phyloP scores from a whole-genome alignment of 1,140 invertebrate genomes.

The Hetaerina americana region DNA sequence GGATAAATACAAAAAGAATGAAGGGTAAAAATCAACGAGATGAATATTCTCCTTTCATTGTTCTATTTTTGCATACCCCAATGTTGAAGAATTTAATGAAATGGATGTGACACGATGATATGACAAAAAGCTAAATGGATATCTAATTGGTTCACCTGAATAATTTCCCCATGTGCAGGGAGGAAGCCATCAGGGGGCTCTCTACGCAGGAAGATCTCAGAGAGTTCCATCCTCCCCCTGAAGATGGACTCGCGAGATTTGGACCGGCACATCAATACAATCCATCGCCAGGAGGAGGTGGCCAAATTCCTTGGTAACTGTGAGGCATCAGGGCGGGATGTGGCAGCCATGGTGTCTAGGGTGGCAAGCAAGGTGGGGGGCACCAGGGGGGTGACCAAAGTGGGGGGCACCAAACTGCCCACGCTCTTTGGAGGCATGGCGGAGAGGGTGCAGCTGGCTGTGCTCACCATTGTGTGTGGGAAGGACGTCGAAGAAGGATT shows the following conservation, averaged over 20 bases:
- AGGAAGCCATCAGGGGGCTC: not conserved
- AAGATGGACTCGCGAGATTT: conserved; percentile 50
- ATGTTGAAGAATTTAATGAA: too few relatives aligned
- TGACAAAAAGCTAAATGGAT: too few relatives aligned
- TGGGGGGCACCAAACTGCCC: conserved; percentile 28
- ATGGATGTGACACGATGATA: too few relatives aligned
- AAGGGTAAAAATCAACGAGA: too few relatives aligned
- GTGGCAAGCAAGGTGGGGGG: conserved; percentile 17
- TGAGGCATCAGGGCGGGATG: conserved; percentile 34
- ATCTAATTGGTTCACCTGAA: too few relatives aligned
- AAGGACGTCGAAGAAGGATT: conserved; percentile 51
- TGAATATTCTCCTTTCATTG: too few relatives aligned
- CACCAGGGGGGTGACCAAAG: not conserved
- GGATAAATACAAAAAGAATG: too few relatives aligned
- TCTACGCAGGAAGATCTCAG: not conserved
- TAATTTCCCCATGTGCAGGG: too few relatives aligned
- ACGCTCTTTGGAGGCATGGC: conserved; percentile 52
- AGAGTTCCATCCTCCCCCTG: conserved; percentile 29
- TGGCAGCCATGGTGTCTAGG: conserved; percentile 26
- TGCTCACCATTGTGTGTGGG: conserved; percentile 46
- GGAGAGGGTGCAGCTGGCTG: conserved; percentile 49
- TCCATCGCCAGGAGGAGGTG: conserved; percentile 51
- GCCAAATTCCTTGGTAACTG: conserved; percentile 47
- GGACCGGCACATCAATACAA: conserved; percentile 54
- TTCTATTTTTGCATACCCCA: too few relatives aligned